Evolutionary conservation across 2,113 vertebrate species (phyloP), one percentile per base, ranked within the genome.

Genomic region (Silurus asotus): DNA sequence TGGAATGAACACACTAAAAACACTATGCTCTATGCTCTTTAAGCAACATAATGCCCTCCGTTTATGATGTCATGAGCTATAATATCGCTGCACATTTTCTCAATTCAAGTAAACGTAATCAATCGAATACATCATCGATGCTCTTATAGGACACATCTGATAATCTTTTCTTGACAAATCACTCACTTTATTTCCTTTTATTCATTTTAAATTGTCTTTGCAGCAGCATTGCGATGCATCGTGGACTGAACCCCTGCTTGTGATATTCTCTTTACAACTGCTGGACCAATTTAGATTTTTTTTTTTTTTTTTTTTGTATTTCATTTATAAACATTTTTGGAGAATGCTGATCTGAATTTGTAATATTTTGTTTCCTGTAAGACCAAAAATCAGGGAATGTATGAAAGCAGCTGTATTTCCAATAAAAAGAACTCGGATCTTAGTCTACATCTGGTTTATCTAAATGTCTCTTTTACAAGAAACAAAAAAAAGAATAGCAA

Each of bases 191-290:
- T 64, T 58, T 37, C 37, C 37, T 37, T 2, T 2, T 82, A 55
- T 49, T 82, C 59, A 64, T 87, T 25, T 69, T 70, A 85, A 85
- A 83, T 49, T 74, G 51, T 87, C 61, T 49, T 49, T 91, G 88
- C 90, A 77, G 89, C 90, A 91, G 84, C 88, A 87, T 90, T 91
- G 89, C 87, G 89, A 83, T 90, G 82, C 69, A 59, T 81, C 84
- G 90, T 81, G 88, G 90, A 70, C 84, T 90, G 86, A 77, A 59
- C 81, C 83, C 74, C 58, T 88, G 90, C 92, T 90, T 89, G 84
- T 89, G 84, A 37, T 45, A 64, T 76, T 91, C 90, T 56, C 87
- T 90, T 92, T 91, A 88, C 91, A 92, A 51, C 3, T 17, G 28
- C 28, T 45, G 37, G 6, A 70, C 9, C 4, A 11, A 51, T 51